These are phyloP conservation scores for Drosophila insularis DNA, from an alignment of 1,140 invertebrate species.

Conservation along the genomic window DNA sequence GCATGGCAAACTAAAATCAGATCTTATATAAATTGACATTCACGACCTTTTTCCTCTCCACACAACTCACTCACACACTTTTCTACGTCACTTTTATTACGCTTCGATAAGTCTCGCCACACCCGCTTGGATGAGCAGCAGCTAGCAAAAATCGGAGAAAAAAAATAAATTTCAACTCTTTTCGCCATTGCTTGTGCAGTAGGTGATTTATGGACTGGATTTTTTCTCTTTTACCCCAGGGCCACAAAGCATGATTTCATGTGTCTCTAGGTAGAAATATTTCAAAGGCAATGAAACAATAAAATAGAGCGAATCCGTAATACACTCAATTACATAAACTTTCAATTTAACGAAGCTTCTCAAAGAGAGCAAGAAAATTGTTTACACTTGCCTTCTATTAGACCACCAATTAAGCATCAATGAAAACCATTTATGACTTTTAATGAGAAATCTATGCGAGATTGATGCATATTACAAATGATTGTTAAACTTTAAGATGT, in stretches of 20 bases:
- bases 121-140: constrained; percentile 1
- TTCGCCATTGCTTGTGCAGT: constrained; percentile 60
- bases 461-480: not conserved
- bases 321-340: not conserved
- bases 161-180: not conserved
- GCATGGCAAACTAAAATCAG: not conserved
- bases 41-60: not conserved
- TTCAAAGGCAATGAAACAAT: not conserved
- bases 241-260: constrained; percentile 85
- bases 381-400: too few relatives aligned
- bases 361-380: too few relatives aligned
- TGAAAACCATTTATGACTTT: too few relatives aligned
- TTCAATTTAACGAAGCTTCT: not conserved
- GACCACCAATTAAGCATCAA: too few relatives aligned
- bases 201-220: constrained; percentile 64
- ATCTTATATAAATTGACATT: constrained; percentile 7
- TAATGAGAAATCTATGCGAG: too few relatives aligned
- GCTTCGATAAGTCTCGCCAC: constrained; percentile 3
- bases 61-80: not conserved
- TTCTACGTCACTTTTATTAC: constrained; percentile 9
- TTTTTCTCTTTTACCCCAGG: constrained; percentile 53
- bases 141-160: not conserved
- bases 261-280: constrained; percentile 82
- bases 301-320: not conserved
- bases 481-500: not conserved